Percentiles rank a stretch among this genome's conserved stretches.
phyloP scores from a whole-genome alignment of 2,888 invertebrate species.

The Lepetodrilus schrolli region DNA sequence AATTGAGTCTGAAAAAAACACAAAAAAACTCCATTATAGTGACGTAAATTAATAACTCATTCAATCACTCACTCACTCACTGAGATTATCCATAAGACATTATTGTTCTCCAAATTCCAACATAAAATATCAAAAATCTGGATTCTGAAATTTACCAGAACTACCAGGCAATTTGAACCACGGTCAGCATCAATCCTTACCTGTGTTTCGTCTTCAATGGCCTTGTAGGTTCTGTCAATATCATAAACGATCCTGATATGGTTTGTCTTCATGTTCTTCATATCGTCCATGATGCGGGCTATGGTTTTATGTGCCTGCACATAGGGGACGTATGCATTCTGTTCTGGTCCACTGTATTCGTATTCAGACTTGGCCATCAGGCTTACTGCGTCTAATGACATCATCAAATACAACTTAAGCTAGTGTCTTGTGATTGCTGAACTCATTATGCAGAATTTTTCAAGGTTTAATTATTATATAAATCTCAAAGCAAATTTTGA shows the following conservation, averaged over 20 bases:
- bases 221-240: conserved; percentile 67
- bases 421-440: too few relatives aligned
- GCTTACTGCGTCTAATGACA: conserved; percentile 33
- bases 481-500: too few relatives aligned
- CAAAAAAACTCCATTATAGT: too few relatives aligned
- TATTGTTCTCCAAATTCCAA: background rate
- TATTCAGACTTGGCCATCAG: conserved; percentile 20
- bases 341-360: conserved; percentile 45
- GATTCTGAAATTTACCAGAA: background rate
- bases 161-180: background rate
- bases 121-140: background rate
- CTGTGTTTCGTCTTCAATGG: conserved; percentile 72
- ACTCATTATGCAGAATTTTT: too few relatives aligned
- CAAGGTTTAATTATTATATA: too few relatives aligned
- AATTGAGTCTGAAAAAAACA: conserved; percentile 71
- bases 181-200: conserved; percentile 32
- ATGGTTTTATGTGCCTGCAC: conserved; percentile 66
- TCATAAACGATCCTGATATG: conserved; percentile 69
- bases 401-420: too few relatives aligned
- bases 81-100: too few relatives aligned
- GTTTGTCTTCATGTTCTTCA: conserved; percentile 70
- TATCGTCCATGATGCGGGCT: conserved; percentile 68
- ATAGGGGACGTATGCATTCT: conserved; percentile 73
- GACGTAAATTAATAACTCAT: too few relatives aligned
- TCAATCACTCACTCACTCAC: too few relatives aligned